phyloP scores from a whole-genome alignment of 2,113 vertebrate genomes.

The Upupa epops region DNA sequence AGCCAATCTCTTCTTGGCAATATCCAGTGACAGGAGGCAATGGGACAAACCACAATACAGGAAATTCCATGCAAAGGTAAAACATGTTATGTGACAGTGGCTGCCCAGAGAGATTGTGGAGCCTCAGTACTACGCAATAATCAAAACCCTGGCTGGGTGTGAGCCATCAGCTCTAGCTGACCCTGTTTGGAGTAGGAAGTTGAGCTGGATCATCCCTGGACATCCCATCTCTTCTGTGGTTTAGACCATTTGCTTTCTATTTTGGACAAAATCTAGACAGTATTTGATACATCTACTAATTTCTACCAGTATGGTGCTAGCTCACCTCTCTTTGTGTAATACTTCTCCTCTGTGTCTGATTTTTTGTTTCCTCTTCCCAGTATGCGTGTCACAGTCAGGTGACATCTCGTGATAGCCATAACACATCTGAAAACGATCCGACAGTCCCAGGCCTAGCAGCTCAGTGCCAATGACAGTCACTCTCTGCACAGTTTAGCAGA shows the following conservation, averaged over 20 bases:
- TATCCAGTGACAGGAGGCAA: not conserved
- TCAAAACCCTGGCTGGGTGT: not conserved
- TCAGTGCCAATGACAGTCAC: not conserved
- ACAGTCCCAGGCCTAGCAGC: not conserved
- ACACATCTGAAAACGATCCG: slow-evolving; percentile 12
- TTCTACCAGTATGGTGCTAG: not conserved
- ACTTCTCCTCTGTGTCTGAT: not conserved
- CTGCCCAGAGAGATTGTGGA: not conserved
- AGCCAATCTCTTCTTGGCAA: not conserved
- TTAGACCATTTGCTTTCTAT: not conserved
- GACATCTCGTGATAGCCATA: not conserved
- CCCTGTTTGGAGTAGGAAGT: not conserved
- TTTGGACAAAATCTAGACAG: not conserved
- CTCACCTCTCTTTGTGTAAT: not conserved
- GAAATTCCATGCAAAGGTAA: not conserved
- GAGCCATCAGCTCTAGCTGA: not conserved
- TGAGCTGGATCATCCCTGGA: not conserved
- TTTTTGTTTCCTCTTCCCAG: not conserved
- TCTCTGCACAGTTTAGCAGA: not conserved
- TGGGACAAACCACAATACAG: not conserved
- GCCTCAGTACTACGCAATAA: not conserved
- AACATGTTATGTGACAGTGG: too few relatives aligned
- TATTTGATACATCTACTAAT: not conserved
- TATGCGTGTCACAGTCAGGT: not conserved
- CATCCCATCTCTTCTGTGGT: not conserved